Base-by-base conservation (phyloP, 2,797 vertebrate genomes). In the Lophura swinhoii region DNA sequence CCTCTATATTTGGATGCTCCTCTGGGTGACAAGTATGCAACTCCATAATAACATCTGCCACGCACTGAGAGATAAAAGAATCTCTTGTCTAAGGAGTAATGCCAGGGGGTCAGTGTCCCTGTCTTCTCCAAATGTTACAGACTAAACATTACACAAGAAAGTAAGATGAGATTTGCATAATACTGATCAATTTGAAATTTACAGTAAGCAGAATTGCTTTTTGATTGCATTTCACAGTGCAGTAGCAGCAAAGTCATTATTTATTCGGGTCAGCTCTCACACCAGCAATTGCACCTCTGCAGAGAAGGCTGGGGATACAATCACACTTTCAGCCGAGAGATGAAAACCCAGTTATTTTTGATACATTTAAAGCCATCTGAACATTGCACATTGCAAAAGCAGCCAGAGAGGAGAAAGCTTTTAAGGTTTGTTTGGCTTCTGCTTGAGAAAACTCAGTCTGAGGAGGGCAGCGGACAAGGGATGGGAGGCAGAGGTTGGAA, bases 181-280 rank as follows among this genome's bases (percentile, higher is more conserved):
- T 17, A 76, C 80, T 71, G 84, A 90, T 94, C 70, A 59, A 24
- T 66, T 59, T n/a, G 82, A 53, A 85, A 15, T 10, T 28, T 31
- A 21, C 69, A 69, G 91, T 11, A 55, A 79, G 76, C 74, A 96
- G 76, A 68, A 96, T 95, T 31, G 89, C 60, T 74, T 77, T 82
- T 10, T 53, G 66, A 92, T 91, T 91, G 94, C 74, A 69, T 78
- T 91, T 71, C 80, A 53, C 91, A 80, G 75, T 9, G 77, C 87
- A 91, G 93, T 69, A 93, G 80, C 84, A 82, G 76, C 35, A 6
- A 64, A 55, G 72, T 67, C 41, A 87, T 96, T 96, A 89, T 74
- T 59, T 93, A 97, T 96, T 95, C 96, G 93, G 94, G 95, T 96
- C 96, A 94, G 90, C 92, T 95, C 92, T 92, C 89, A 93, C 85